These are phyloP conservation scores for Malurus elegans DNA, from an alignment of 2,113 vertebrate species.

Conservation along the genomic window DNA sequence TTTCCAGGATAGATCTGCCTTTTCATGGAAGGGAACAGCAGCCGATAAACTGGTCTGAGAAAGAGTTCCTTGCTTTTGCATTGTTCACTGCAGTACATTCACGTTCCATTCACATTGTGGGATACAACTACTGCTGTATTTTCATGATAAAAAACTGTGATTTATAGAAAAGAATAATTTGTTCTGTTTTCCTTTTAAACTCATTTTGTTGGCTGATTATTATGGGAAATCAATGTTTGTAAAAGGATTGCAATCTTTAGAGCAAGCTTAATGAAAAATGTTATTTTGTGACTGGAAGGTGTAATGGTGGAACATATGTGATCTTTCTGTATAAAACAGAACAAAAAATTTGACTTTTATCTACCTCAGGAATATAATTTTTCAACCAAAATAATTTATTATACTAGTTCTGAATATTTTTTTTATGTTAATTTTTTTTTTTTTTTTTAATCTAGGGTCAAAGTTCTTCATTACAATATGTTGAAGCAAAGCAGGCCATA, in stretches of 20 bases:
- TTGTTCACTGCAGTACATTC: not conserved
- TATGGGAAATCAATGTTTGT: not conserved
- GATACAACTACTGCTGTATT: not conserved
- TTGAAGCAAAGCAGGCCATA: not conserved
- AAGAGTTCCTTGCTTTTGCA: not conserved
- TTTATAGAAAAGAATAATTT: not conserved
- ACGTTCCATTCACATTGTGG: not conserved
- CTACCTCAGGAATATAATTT: not conserved
- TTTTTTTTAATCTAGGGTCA: not conserved
- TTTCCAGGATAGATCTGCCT: not conserved
- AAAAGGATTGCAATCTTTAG: not conserved
- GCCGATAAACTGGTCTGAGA: not conserved
- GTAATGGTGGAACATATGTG: not conserved
- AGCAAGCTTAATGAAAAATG: not conserved
- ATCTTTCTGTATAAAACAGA: not conserved
- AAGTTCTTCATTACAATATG: not conserved
- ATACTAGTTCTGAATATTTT: not conserved
- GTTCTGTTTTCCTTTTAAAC: not conserved
- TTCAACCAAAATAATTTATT: not conserved
- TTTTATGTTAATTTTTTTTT: not conserved
- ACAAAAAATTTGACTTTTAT: not conserved
- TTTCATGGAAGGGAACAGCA: not conserved
- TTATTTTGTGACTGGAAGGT: not conserved
- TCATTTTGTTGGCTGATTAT: not conserved
- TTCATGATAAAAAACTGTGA: not conserved